Conservation (phyloP, 1,140 invertebrate species). For the Centruroides vittatus region DNA sequence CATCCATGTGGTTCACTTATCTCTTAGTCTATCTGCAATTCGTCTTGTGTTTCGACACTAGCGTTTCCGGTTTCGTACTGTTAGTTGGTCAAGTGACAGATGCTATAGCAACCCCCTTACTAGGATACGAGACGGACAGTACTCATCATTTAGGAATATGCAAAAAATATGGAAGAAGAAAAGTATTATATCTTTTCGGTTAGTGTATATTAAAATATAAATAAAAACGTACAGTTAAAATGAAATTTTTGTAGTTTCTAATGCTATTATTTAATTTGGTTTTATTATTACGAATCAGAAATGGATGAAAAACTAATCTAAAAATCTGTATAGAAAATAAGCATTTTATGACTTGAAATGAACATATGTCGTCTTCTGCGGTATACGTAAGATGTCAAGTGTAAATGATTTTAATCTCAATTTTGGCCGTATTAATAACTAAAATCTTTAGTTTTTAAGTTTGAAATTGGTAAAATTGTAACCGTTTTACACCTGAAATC, state of each 20-base stretch:
- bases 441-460: too few relatives aligned
- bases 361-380: too few relatives aligned
- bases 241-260: too few relatives aligned
- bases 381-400: too few relatives aligned
- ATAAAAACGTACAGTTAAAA: too few relatives aligned
- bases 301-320: background rate
- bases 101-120: slow-evolving; percentile 71
- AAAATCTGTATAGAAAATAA: background rate
- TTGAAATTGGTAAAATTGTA: too few relatives aligned
- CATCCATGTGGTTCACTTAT: slow-evolving; percentile 95
- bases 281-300: background rate
- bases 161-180: slow-evolving; percentile 18
- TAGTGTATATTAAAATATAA: background rate
- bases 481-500: too few relatives aligned
- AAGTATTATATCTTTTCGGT: slow-evolving; percentile 22
- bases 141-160: slow-evolving; percentile 44
- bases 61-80: slow-evolving; percentile 58
- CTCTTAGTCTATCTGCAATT: slow-evolving; percentile 84
- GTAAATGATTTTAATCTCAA: too few relatives aligned
- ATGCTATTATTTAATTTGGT: too few relatives aligned
- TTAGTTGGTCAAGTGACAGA: slow-evolving; percentile 77
- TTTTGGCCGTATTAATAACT: too few relatives aligned
- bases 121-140: slow-evolving; percentile 61
- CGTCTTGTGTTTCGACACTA: slow-evolving; percentile 58
- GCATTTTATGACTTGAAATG: too few relatives aligned